A percentile compares a stretch with the other conserved stretches of the same genome.
Evolutionary conservation across 1,140 invertebrate genomes (phyloP).

Genomic region (Arion vulgaris): DNA sequence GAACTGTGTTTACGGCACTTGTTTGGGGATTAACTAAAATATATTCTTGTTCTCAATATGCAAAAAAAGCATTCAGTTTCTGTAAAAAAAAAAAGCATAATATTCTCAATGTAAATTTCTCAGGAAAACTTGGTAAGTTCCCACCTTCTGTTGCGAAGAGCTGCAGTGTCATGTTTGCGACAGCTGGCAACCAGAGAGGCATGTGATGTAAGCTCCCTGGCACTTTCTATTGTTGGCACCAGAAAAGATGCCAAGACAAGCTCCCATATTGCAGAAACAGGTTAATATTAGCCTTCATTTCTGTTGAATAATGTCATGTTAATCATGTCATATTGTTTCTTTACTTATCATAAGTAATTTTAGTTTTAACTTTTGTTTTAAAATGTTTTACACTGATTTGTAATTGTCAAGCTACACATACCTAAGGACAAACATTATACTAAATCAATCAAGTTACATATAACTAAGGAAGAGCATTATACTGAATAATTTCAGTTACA

Average conservation of each 20-base stretch:
- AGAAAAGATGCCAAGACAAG: conserved; percentile 48
- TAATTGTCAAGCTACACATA: no score
- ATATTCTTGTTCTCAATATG: no score
- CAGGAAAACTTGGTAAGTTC: conserved; percentile 88
- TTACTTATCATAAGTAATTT: neutral
- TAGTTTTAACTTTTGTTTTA: neutral
- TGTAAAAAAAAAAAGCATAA: no score
- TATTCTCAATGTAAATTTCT: neutral
- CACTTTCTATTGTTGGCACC: conserved; percentile 78
- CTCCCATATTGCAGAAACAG: conserved; percentile 36
- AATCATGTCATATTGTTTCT: neutral
- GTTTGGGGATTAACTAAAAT: no score
- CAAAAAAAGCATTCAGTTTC: no score
- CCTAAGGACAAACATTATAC: no score
- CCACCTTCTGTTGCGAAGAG: conserved; percentile 91
- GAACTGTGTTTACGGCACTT: no score
- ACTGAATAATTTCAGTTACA: no score
- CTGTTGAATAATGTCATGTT: neutral
- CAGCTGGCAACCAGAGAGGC: conserved; percentile 97
- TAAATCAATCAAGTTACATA: no score
- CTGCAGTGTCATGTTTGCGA: conserved; percentile 93
- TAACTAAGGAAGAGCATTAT: no score
- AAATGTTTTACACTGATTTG: neutral
- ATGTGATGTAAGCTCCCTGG: conserved; percentile 94
- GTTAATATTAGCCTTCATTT: neutral